Base-by-base conservation (phyloP, 2,888 invertebrate species). In the Litoditis marina region DNA sequence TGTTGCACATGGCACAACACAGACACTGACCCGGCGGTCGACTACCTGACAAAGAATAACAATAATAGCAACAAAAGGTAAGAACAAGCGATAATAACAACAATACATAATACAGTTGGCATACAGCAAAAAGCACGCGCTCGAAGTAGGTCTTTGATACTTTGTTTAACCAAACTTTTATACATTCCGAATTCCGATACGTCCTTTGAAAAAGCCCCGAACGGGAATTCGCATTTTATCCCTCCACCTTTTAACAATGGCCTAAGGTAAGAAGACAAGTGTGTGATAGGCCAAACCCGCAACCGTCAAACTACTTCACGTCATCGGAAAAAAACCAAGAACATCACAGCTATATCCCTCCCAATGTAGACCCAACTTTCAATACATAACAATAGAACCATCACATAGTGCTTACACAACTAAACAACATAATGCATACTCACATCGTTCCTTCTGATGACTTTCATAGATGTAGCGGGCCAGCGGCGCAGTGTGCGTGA, bases 401-500 rank as follows among this genome's bases (percentile, higher is more conserved):
- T n/a, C n/a, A n/a, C n/a, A n/a, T n/a, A n/a, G n/a, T n/a, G n/a
- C n/a, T n/a, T n/a, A n/a, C n/a, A n/a, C n/a, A n/a, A n/a, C n/a
- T n/a, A 44, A 49, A 49, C 19, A 57, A 22, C 4, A 16, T 1
- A 28, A 4, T 28, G 13, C 16, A 60, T n/a, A 66, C 27, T 22
- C 25, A 60, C 47, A 61, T 39, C 32, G 31, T 25, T 39, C 51
- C 7, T 39, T 30, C 16, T 44, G 22, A 39, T 70, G 71, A 13
- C 61, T 36, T 49, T 73, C 74, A 1, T 65, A 28, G 6, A 78
- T 46, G 34, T 65, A 74, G 25, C 78, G 52, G 7, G 67, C 68
- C 8, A 78, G 64, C 27, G 77, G 78, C 13, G 76, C 71, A 7
- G 71, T 75, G 53, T 78, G 78, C 6, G 73, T 65, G n/a, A 78